These are phyloP conservation scores for Poeciliopsis infans DNA, from an alignment of 2,797 vertebrate species.

Conservation along the genomic window DNA sequence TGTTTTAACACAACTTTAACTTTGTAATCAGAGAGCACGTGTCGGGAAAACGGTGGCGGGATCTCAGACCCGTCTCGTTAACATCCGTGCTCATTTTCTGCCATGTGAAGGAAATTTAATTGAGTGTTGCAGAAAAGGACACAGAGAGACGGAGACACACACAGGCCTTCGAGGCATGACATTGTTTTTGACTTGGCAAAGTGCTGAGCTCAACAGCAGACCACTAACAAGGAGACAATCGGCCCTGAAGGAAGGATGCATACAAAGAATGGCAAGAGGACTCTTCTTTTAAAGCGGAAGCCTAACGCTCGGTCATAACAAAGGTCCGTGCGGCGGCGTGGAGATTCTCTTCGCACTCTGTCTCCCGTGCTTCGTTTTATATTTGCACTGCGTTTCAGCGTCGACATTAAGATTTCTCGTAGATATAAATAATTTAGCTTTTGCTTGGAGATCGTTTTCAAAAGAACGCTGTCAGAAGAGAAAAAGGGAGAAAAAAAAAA, in stretches of 20 bases:
- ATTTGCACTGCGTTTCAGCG: slow-evolving; percentile 51
- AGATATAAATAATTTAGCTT: slow-evolving; percentile 74
- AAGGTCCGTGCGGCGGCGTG: slow-evolving; percentile 41
- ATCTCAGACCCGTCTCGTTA: slow-evolving; percentile 10
- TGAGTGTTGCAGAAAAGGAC: slow-evolving; percentile 71
- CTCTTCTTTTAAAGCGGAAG: slow-evolving; percentile 56
- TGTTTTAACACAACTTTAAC: not conserved
- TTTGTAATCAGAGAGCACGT: slow-evolving; percentile 2
- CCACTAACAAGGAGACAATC: slow-evolving; percentile 75
- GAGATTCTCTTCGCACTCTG: slow-evolving; percentile 36
- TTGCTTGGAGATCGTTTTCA: slow-evolving; percentile 75
- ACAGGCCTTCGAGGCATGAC: slow-evolving; percentile 74
- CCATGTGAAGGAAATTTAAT: slow-evolving; percentile 61
- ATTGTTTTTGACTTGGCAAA: slow-evolving; percentile 82
- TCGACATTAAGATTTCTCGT: slow-evolving; percentile 64
- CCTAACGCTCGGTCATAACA: slow-evolving; percentile 54
- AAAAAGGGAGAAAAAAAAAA: slow-evolving; percentile 10
- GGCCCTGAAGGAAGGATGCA: slow-evolving; percentile 69
- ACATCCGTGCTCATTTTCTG: slow-evolving; percentile 55
- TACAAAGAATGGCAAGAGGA: slow-evolving; percentile 65
- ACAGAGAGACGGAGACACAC: slow-evolving; percentile 56
- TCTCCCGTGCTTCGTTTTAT: slow-evolving; percentile 37
- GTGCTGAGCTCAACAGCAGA: slow-evolving; percentile 80
- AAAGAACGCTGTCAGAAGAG: slow-evolving; percentile 63
- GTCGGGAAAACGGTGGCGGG: not conserved